Conservation (phyloP, 35 echinoderm and acorn worm genomes). For the Heliocidaris erythrogramma region DNA sequence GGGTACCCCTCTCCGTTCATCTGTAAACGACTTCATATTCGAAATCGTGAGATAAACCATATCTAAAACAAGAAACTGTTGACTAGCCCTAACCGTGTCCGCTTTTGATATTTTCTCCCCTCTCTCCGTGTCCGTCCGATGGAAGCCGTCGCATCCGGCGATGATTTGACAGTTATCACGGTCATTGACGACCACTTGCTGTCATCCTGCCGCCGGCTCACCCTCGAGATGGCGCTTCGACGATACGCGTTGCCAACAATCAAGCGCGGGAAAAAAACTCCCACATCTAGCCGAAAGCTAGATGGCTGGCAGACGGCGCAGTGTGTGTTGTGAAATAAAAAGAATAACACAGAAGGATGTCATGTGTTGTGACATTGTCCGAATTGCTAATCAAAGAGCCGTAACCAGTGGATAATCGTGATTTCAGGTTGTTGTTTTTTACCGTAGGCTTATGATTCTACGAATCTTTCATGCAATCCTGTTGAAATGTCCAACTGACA, state of each 20-base stretch:
- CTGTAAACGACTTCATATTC: background rate
- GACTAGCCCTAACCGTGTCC: background rate
- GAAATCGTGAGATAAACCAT: background rate
- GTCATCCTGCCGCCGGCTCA: background rate
- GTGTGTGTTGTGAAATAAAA: background rate
- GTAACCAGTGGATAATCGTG: background rate
- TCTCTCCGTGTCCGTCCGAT: background rate
- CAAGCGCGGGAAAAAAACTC: background rate
- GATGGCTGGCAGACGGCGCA: background rate
- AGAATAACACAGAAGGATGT: background rate
- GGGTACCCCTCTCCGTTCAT: background rate
- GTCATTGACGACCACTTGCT: background rate
- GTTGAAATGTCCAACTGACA: background rate
- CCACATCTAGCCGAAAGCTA: background rate
- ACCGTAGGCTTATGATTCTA: background rate
- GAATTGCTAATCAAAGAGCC: background rate
- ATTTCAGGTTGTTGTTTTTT: background rate
- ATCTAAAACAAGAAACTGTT: background rate
- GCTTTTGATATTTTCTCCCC: background rate
- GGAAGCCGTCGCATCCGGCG: background rate
- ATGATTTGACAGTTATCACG: slow-evolving; percentile 17
- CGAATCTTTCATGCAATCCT: background rate
- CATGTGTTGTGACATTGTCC: slow-evolving; percentile 8
- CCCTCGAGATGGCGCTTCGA: background rate
- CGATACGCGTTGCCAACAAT: background rate